These are phyloP conservation scores for Metallyticus violacea DNA, from an alignment of 2,888 invertebrate species.

Conservation along the genomic window DNA sequence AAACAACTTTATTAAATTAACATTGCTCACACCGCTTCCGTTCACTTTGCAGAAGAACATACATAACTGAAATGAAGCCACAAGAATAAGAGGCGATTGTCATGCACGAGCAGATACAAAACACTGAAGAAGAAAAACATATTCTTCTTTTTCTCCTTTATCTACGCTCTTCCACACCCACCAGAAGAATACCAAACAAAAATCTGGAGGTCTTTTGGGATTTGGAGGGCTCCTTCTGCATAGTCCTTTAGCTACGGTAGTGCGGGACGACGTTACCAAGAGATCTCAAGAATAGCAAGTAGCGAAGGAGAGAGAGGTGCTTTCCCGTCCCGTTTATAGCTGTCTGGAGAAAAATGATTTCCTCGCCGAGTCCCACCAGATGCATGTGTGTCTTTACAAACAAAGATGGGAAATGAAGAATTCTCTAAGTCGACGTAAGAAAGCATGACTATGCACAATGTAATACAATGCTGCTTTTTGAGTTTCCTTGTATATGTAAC, in stretches of 20 bases:
- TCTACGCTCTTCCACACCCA: background rate
- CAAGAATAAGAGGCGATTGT: background rate
- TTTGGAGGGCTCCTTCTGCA: background rate
- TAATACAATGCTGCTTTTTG: background rate
- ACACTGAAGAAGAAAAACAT: background rate
- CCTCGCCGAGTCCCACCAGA: too few relatives aligned
- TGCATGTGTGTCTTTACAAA: background rate
- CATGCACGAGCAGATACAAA: background rate
- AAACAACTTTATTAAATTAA: too few relatives aligned
- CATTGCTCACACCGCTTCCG: too few relatives aligned
- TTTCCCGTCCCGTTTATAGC: background rate
- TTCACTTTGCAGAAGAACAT: background rate
- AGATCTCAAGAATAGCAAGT: conserved; percentile 7
- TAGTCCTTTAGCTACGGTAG: conserved; percentile 5
- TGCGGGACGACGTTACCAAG: background rate
- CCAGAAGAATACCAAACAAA: conserved; percentile 13
- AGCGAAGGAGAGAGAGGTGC: background rate
- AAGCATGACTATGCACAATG: background rate
- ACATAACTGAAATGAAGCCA: background rate
- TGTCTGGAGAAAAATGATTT: conserved; percentile 14
- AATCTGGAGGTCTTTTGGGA: conserved; percentile 15
- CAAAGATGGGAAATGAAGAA: background rate
- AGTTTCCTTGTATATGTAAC: background rate
- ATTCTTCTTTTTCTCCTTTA: background rate
- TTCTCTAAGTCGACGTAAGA: background rate